phyloP scores from a whole-genome alignment of 2,797 vertebrate species.

The Rhabdophis nuchalis region DNA sequence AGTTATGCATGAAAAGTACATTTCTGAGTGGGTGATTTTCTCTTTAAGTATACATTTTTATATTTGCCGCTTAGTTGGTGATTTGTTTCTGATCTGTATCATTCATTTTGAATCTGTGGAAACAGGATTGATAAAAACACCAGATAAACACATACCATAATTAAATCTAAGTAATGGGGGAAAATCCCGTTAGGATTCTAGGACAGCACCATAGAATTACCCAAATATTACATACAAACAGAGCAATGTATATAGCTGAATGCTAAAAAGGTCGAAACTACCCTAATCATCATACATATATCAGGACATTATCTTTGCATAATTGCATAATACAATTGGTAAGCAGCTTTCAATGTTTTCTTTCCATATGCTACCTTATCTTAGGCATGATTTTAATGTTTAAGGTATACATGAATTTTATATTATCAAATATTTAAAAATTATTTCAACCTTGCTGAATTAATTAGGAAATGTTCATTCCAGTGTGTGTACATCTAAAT shows the following conservation, averaged over 20 bases:
- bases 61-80: not conserved
- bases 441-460: not conserved
- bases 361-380: not conserved
- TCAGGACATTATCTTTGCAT: not conserved
- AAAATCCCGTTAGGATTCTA: not conserved
- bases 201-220: not conserved
- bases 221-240: not conserved
- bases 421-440: not conserved
- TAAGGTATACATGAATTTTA: not conserved
- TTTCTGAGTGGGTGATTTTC: not conserved
- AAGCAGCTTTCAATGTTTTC: not conserved
- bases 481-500: not conserved
- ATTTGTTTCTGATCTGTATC: constrained; percentile 18
- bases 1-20: not conserved
- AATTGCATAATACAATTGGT: not conserved
- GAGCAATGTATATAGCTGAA: not conserved
- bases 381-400: not conserved
- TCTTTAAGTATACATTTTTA: not conserved
- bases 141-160: constrained; percentile 24
- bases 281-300: not conserved
- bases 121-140: constrained; percentile 27
- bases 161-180: constrained; percentile 16
- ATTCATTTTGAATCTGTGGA: not conserved
- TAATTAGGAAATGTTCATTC: not conserved
- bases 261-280: not conserved